A percentile compares a stretch with the other conserved stretches of the same genome.
Evolutionary conservation across 2,888 invertebrate genomes (phyloP).

Genomic region (Xanthia togata): DNA sequence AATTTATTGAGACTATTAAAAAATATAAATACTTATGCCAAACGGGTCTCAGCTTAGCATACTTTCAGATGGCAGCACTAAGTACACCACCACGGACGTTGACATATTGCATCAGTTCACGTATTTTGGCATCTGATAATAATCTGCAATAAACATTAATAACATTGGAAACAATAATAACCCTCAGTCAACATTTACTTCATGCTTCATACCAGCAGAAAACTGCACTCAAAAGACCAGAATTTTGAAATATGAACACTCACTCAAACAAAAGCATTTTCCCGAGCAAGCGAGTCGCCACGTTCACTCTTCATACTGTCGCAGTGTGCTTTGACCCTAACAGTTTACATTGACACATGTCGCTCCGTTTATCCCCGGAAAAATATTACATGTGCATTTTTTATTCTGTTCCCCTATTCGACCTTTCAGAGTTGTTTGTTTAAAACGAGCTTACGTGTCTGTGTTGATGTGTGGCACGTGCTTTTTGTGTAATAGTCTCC

Average conservation of each 20-base stretch:
- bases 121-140: too few species aligned
- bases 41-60: too few species aligned
- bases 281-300: not conserved
- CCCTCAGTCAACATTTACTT: not conserved
- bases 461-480: conserved; percentile 14
- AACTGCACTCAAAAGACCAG: conserved; percentile 15
- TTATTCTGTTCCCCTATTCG: conserved; percentile 38
- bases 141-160: too few species aligned
- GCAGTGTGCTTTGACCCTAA: conserved; percentile 42
- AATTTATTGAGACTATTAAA: too few species aligned
- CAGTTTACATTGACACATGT: conserved; percentile 57
- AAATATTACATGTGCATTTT: conserved; percentile 59
- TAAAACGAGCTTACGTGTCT: conserved; percentile 27
- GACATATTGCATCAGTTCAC: too few species aligned
- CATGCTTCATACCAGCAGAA: not conserved
- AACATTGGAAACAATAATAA: not conserved
- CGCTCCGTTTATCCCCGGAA: conserved; percentile 44
- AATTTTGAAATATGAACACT: conserved; percentile 31
- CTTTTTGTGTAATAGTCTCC: not conserved
- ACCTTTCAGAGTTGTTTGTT: conserved; percentile 41
- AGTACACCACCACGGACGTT: too few species aligned
- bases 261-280: conserved; percentile 30
- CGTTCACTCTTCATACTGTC: not conserved
- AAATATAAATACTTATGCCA: too few species aligned
- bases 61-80: too few species aligned